Conservation (phyloP, 1,140 invertebrate genomes). For the Calephelis nemesis region DNA sequence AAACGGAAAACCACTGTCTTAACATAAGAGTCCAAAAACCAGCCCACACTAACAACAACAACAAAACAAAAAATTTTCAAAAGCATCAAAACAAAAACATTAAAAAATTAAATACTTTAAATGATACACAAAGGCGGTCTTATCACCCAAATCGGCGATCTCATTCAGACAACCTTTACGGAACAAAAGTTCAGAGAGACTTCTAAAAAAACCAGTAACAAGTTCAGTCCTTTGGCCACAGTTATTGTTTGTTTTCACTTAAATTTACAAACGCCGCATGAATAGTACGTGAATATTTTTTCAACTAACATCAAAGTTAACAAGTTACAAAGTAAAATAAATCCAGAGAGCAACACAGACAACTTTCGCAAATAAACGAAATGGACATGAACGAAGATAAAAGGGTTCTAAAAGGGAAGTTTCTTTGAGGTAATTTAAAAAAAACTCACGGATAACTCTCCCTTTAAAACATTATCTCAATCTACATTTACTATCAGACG, state of each 20-base stretch:
- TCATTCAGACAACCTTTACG: too few species aligned
- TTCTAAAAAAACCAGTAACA: background rate
- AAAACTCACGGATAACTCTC: conserved; percentile 14
- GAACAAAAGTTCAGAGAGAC: too few species aligned
- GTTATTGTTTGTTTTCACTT: conserved; percentile 10
- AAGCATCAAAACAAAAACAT: too few species aligned
- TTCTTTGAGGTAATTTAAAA: conserved; percentile 42
- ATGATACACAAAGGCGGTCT: too few species aligned
- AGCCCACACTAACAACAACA: too few species aligned
- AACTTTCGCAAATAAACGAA: conserved; percentile 39
- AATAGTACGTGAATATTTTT: conserved; percentile 18
- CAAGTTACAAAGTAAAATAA: conserved; percentile 33
- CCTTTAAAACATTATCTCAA: conserved; percentile 15
- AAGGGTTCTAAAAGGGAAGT: conserved; percentile 39
- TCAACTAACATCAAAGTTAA: conserved; percentile 20
- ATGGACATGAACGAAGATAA: conserved; percentile 38
- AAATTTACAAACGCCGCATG: conserved; percentile 15
- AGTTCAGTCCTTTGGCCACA: background rate
- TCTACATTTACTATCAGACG: conserved; percentile 5
- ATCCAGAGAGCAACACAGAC: conserved; percentile 34
- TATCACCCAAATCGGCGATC: too few species aligned
- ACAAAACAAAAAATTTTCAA: too few species aligned
- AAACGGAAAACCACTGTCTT: too few species aligned
- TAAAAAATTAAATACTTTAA: too few species aligned
- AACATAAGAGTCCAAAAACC: too few species aligned